Percentiles rank a stretch among this genome's conserved stretches.
Conservation (phyloP, 2,797 vertebrate species). For the Loriculus beryllinus region DNA sequence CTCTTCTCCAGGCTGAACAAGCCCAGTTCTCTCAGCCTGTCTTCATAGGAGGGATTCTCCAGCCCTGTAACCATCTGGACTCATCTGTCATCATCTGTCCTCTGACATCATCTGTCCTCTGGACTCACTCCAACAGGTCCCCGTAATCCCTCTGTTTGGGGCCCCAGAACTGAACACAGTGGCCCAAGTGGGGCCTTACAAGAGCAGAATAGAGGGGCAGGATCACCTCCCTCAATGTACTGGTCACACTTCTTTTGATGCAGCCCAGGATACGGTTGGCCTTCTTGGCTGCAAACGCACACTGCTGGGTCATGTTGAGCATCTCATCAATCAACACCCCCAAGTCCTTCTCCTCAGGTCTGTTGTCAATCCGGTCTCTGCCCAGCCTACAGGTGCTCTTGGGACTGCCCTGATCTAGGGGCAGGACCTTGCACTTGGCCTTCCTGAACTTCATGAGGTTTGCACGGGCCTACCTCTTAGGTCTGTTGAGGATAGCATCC, state of each 20-base stretch:
- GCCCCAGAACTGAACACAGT: background rate
- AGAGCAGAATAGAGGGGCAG: background rate
- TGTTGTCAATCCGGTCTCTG: background rate
- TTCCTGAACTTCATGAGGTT: background rate
- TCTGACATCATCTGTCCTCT: no score
- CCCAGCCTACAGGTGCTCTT: background rate
- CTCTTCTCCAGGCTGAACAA: background rate
- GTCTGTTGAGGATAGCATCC: background rate
- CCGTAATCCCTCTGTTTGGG: background rate
- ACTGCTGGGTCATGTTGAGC: background rate
- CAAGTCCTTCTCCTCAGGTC: background rate
- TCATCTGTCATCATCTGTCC: no score
- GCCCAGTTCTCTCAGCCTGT: background rate
- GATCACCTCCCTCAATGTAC: background rate
- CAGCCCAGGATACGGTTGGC: background rate
- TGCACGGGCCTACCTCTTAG: background rate
- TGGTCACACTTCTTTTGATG: background rate
- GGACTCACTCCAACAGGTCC: background rate
- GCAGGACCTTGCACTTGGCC: background rate
- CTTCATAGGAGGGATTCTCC: background rate
- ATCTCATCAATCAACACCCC: background rate
- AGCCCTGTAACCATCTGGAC: background rate
- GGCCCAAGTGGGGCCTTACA: background rate
- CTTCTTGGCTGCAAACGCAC: background rate
- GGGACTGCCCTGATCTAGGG: background rate